Conservation (phyloP, 2,113 vertebrate genomes). For the Archocentrus centrarchus region DNA sequence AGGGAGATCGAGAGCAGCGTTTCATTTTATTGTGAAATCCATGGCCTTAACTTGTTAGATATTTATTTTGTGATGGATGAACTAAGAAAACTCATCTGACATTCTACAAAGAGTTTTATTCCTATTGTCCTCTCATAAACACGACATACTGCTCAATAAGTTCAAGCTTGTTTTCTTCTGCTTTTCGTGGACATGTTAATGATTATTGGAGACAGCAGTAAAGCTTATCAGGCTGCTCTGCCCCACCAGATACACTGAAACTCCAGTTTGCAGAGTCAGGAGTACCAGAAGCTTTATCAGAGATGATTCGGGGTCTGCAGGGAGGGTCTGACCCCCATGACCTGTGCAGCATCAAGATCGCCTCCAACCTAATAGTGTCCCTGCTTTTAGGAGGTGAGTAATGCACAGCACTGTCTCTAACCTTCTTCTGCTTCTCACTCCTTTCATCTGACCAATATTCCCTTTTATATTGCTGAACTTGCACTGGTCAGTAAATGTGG, state of each 20-base stretch:
- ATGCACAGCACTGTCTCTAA: background rate
- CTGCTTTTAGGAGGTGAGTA: conserved; percentile 88
- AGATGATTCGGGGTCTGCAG: conserved; percentile 85
- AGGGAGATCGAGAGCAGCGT: background rate
- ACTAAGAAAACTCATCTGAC: background rate
- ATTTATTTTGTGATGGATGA: background rate
- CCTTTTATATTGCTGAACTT: no score
- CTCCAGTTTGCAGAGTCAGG: conserved; percentile 87
- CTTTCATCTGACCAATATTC: no score
- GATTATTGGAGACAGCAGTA: background rate
- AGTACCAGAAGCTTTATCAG: conserved; percentile 84
- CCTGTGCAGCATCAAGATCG: conserved; percentile 88
- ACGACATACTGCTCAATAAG: background rate
- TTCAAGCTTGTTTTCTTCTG: background rate
- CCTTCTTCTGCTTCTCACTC: background rate
- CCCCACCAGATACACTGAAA: conserved; percentile 84
- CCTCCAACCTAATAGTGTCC: conserved; percentile 89
- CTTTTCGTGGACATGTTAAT: background rate
- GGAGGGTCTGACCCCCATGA: conserved; percentile 84
- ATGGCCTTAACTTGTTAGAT: background rate
- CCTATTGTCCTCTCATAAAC: background rate
- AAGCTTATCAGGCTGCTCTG: background rate
- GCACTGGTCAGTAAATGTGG: no score
- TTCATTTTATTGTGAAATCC: background rate
- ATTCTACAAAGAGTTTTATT: background rate